Base-by-base conservation (phyloP, 1,140 invertebrate genomes). In the Gryon sp. region DNA sequence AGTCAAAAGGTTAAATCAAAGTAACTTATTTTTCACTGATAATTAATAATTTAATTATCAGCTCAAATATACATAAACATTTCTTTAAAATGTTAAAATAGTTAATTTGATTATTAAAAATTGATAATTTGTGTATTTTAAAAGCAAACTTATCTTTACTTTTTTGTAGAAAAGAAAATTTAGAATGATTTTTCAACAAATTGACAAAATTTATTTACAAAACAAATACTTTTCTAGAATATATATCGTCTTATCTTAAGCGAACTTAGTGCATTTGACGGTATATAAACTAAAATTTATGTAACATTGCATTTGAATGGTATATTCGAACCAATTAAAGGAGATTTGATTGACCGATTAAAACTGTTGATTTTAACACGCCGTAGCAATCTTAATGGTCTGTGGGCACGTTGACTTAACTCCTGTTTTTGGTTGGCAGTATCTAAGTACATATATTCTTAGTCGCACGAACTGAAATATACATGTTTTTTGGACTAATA, bases 301-400 rank as follows among this genome's bases (percentile, higher is more conserved):
- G 70, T 74, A 59, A 52, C 70, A 16, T 18, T 43, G 28, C 43
- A 74, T 60, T 53, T 50, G 52, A 74, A 66, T 45, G 34, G 52
- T 59, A 59, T 43, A 52, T 26, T 9, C 20, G 24, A 52, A 59
- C 60, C 45, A 74, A 74, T 74, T 52, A 74, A 52, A 66, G 43
- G 36, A 66, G 53, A 74, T 74, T 66, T 74, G 62, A 74, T 74
- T 66, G 70, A 38, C 28, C 53, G 70, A 66, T 74, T 74, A 60
- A 74, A 74, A 74, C 62, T 60, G 62, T 60, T 74, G 53, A 74
- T 74, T 74, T 74, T 59, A 66, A 74, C 62, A 66, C 60, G 36
- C 46, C 60, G 53, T 60, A 60, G 26, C 38, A 66, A 36, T 74
- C 60, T 74, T 65, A 74, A 74, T 74, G 41, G 70, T 59, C 70